Conservation (phyloP, 2,797 vertebrate genomes). For the Gouania willdenowi region DNA sequence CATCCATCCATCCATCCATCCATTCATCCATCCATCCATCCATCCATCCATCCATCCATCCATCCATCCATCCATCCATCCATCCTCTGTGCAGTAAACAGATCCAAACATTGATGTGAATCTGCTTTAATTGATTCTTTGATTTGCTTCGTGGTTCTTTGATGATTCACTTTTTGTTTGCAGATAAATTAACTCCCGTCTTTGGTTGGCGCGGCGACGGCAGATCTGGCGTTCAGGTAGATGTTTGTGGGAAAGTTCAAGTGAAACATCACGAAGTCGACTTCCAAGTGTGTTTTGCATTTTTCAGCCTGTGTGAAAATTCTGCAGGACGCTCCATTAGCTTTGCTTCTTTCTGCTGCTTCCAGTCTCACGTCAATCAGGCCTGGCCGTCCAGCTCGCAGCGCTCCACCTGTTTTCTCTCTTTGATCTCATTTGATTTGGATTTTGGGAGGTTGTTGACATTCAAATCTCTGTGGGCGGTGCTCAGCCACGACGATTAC, state of each 20-base stretch:
- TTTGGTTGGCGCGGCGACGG: no score
- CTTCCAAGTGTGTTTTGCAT: not conserved
- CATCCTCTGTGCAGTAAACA: no score
- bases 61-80: slow-evolving; percentile 37
- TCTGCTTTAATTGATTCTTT: no score
- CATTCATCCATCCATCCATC: no score
- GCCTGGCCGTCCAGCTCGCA: not conserved
- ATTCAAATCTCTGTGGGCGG: slow-evolving; percentile 2
- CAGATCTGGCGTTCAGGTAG: no score
- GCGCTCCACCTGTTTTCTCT: no score
- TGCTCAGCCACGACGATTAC: not conserved
- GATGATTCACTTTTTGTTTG: no score
- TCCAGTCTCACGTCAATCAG: not conserved
- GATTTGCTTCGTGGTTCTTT: no score
- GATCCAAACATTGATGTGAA: no score
- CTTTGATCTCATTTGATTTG: no score
- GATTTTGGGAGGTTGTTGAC: no score
- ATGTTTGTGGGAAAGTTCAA: not conserved
- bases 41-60: slow-evolving; percentile 50
- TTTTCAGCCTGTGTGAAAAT: not conserved
- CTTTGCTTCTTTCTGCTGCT: not conserved
- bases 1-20: slow-evolving; percentile 42
- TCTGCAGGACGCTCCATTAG: not conserved
- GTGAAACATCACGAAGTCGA: no score
- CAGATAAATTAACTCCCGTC: not conserved